A percentile compares a stretch with the other conserved stretches of the same genome.
These are phyloP conservation scores for Drosophila melanosoma DNA, from an alignment of 2,888 invertebrate species.

Conservation along the genomic window DNA sequence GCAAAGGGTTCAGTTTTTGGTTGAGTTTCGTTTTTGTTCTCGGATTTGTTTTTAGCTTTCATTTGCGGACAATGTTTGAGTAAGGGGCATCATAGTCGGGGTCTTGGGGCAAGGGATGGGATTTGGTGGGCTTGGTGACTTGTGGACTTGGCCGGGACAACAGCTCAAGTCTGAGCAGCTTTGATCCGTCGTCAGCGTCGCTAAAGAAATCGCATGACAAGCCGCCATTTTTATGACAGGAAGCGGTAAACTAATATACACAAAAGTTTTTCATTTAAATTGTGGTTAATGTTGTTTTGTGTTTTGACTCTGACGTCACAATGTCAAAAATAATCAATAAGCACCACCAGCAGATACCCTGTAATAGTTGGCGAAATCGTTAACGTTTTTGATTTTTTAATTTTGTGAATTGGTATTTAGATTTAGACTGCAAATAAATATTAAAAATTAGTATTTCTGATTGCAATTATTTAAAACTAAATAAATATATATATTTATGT, in stretches of 20 bases:
- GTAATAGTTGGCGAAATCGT: neutral
- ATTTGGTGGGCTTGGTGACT: neutral
- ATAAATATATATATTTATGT: neutral
- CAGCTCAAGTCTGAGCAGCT: slow-evolving; percentile 1
- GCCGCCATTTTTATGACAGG: slow-evolving; percentile 65
- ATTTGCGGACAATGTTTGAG: slow-evolving; percentile 7
- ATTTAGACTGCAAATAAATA: neutral
- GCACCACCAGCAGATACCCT: neutral
- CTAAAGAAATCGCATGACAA: slow-evolving; percentile 74
- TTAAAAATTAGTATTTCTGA: neutral
- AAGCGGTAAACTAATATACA: slow-evolving; percentile 69
- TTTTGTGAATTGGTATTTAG: neutral
- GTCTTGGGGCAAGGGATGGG: neutral
- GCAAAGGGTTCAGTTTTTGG: slow-evolving; percentile 45
- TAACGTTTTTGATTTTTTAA: neutral
- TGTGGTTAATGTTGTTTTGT: slow-evolving; percentile 53
- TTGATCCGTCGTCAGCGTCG: slow-evolving; percentile 2
- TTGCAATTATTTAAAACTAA: neutral
- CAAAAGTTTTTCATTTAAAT: slow-evolving; percentile 71
- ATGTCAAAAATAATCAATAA: neutral
- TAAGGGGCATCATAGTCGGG: no score
- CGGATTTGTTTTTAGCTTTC: slow-evolving; percentile 12
- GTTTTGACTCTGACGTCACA: slow-evolving; percentile 64
- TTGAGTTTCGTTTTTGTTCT: slow-evolving; percentile 2
- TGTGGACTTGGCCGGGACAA: neutral